These are phyloP conservation scores for Tiliacea aurago DNA, from an alignment of 2,888 invertebrate species.

Conservation along the genomic window DNA sequence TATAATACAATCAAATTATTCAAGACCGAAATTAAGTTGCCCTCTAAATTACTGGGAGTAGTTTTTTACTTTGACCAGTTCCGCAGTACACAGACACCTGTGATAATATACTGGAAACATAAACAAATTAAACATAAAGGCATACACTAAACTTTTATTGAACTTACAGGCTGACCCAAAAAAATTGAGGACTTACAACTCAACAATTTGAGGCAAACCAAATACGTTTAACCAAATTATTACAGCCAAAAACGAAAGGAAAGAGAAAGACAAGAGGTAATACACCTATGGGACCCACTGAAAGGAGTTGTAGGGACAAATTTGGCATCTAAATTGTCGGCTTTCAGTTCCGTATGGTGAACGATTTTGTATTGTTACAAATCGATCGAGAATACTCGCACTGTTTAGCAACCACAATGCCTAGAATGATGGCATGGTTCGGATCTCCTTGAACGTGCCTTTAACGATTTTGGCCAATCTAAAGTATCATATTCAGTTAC, in stretches of 20 bases:
- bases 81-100: no score
- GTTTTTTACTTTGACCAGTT: no score
- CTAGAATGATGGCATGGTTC: slow-evolving; percentile 8
- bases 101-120: no score
- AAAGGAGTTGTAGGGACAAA: slow-evolving; percentile 1
- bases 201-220: background rate
- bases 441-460: slow-evolving; percentile 48
- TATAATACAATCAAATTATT: no score
- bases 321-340: slow-evolving; percentile 8
- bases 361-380: slow-evolving; percentile 32
- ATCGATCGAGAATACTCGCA: slow-evolving; percentile 27
- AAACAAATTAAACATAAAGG: no score
- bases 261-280: background rate
- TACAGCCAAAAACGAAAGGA: background rate
- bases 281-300: background rate
- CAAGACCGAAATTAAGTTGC: no score
- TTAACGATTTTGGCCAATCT: slow-evolving; percentile 30
- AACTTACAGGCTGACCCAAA: no score
- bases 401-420: slow-evolving; percentile 31
- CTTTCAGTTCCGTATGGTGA: slow-evolving; percentile 11
- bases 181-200: background rate
- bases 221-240: background rate
- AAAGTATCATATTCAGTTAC: slow-evolving; percentile 30
- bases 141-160: no score
- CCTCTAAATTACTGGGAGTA: no score